Conservation (phyloP, 2,888 invertebrate species). For the Silvanus unidentatus region DNA sequence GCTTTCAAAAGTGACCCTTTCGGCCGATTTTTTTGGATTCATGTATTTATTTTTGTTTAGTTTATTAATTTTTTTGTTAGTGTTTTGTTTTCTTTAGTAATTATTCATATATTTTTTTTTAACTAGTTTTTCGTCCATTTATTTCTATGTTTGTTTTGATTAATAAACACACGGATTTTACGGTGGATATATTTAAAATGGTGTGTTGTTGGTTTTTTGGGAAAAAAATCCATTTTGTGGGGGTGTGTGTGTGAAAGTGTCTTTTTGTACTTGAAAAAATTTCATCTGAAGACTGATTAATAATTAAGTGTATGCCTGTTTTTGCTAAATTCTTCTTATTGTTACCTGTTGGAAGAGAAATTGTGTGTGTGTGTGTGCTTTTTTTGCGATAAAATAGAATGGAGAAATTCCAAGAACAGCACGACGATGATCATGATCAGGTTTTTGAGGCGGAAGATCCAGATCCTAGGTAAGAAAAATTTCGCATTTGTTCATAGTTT, state of each 20-base stretch:
- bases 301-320: constrained; percentile 27
- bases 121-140: neutral
- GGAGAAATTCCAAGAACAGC: constrained; percentile 66
- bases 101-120: neutral
- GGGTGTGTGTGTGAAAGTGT: no score
- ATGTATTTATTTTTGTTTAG: constrained; percentile 27
- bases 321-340: neutral
- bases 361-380: no score
- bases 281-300: constrained; percentile 38
- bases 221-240: no score
- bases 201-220: no score
- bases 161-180: no score
- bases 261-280: constrained; percentile 5
- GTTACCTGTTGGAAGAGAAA: constrained; percentile 3
- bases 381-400: no score
- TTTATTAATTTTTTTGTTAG: constrained; percentile 4
- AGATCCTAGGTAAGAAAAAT: constrained; percentile 54
- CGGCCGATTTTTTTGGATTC: constrained; percentile 32
- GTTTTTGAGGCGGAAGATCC: constrained; percentile 65
- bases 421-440: constrained; percentile 69
- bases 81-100: neutral
- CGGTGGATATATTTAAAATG: no score
- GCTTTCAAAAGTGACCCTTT: constrained; percentile 47
- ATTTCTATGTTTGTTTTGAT: no score
- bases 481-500: no score